A percentile compares a stretch with the other conserved stretches of the same genome.
phyloP scores from a whole-genome alignment of 2,888 invertebrate species.

The Melangyna quadrimaculata region DNA sequence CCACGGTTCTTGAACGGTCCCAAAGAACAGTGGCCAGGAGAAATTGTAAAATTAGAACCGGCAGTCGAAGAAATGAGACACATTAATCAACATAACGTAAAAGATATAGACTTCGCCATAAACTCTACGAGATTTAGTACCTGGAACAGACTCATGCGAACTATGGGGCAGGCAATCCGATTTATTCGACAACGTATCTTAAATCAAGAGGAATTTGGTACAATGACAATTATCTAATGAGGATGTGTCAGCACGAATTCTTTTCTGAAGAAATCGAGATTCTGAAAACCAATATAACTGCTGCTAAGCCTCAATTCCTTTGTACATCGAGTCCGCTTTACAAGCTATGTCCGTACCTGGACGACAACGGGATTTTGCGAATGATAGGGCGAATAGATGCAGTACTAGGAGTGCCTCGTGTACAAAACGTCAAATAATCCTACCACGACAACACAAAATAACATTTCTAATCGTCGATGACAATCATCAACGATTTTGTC shows the following conservation, averaged over 20 bases:
- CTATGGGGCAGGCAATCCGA: background rate
- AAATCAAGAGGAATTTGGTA: background rate
- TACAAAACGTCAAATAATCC: slow-evolving; percentile 6
- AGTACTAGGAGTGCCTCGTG: background rate
- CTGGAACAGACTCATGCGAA: background rate
- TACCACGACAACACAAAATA: background rate
- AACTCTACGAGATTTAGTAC: background rate
- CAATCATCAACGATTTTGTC: background rate
- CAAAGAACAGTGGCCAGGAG: background rate
- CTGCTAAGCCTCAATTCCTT: background rate
- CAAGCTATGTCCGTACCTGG: background rate
- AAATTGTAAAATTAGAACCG: background rate
- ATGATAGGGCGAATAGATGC: background rate
- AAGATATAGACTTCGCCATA: background rate
- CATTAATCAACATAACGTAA: background rate
- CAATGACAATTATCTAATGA: background rate
- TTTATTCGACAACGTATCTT: background rate
- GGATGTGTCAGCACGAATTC: background rate
- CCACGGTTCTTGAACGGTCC: background rate
- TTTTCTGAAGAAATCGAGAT: background rate
- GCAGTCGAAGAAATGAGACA: background rate
- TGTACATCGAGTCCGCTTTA: background rate
- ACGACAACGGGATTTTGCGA: background rate
- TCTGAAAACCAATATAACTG: background rate
- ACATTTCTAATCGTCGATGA: background rate